Conservation (phyloP, 2,888 invertebrate genomes). For the Orgyia antiqua region DNA sequence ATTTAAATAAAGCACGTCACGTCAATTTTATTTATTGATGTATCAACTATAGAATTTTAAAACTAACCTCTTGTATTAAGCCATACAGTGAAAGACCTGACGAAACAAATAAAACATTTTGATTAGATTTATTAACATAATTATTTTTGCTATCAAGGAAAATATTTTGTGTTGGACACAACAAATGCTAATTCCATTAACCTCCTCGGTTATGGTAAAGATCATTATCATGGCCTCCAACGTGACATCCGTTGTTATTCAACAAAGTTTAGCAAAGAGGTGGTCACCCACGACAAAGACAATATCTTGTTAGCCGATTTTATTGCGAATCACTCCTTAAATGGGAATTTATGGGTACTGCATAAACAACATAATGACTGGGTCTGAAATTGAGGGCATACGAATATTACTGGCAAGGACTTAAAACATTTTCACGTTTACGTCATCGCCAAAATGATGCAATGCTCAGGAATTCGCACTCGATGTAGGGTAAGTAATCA, state of each 20-base stretch:
- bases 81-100: too few relatives aligned
- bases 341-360: slow-evolving; percentile 37
- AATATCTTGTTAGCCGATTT: slow-evolving; percentile 53
- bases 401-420: slow-evolving; percentile 26
- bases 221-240: slow-evolving; percentile 49
- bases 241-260: slow-evolving; percentile 53
- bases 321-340: slow-evolving; percentile 45
- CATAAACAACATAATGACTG: slow-evolving; percentile 49
- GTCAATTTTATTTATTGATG: too few relatives aligned
- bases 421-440: slow-evolving; percentile 16
- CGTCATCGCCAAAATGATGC: slow-evolving; percentile 17
- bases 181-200: slow-evolving; percentile 30
- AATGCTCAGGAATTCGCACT: slow-evolving; percentile 19
- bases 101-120: too few relatives aligned
- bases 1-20: slow-evolving; percentile 8
- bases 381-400: slow-evolving; percentile 38
- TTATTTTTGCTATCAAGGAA: too few relatives aligned
- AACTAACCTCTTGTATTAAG: too few relatives aligned
- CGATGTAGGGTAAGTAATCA: slow-evolving; percentile 16
- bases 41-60: too few relatives aligned
- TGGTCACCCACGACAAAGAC: slow-evolving; percentile 59
- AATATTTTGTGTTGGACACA: too few relatives aligned
- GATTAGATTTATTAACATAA: too few relatives aligned
- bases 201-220: slow-evolving; percentile 38
- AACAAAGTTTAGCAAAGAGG: slow-evolving; percentile 44